Evolutionary conservation across 2,113 vertebrate species (phyloP).

Genomic region (Malurus elegans): DNA sequence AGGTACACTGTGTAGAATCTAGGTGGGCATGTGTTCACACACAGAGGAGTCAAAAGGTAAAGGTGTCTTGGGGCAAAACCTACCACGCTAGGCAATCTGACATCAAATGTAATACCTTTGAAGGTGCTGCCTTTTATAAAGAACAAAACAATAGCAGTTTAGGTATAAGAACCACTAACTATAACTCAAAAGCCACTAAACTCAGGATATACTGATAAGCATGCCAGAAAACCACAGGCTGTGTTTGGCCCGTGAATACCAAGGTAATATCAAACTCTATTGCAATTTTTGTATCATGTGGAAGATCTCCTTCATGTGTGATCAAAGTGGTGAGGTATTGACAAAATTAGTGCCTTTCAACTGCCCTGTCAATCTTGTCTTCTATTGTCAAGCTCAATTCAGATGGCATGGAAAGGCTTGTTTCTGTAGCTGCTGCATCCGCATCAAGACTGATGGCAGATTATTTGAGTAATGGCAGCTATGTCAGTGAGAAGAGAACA

Average conservation of each 20-base stretch:
- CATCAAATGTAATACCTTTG: background rate
- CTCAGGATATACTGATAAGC: accelerated
- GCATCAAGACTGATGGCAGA: background rate
- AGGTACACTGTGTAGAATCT: background rate
- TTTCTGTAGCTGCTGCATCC: background rate
- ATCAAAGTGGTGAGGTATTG: background rate
- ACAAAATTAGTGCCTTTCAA: background rate
- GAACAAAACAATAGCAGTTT: background rate
- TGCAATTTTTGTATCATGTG: background rate
- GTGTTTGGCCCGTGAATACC: background rate
- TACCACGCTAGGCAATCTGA: accelerated
- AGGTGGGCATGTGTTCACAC: background rate
- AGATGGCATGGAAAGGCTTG: background rate
- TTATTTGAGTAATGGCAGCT: background rate
- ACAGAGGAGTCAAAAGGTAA: background rate
- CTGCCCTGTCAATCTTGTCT: background rate
- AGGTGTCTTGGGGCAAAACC: background rate
- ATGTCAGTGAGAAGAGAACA: background rate
- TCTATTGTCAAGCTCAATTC: background rate
- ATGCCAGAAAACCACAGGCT: background rate
- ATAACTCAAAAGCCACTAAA: background rate
- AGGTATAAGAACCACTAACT: background rate
- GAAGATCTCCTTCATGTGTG: background rate
- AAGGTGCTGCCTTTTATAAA: background rate
- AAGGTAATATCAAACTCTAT: background rate